A percentile compares a stretch with the other conserved stretches of the same genome.
phyloP scores from a whole-genome alignment of 2,113 vertebrate species.

The Callipepla californica region DNA sequence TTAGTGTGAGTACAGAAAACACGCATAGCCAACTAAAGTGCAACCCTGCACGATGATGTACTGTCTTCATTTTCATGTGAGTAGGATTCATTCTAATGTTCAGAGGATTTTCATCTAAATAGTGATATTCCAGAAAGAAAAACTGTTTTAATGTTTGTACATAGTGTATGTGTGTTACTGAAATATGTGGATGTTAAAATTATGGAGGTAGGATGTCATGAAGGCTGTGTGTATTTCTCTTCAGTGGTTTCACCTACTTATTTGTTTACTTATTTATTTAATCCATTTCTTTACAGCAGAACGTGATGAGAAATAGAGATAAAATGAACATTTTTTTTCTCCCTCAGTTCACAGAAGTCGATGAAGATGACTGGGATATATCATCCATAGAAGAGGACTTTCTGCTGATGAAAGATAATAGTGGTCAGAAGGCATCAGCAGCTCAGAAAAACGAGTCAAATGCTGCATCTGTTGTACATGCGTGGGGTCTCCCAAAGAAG shows the following conservation, averaged over 20 bases:
- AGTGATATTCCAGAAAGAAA: not conserved
- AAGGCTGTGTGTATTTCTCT: not conserved
- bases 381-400: slow-evolving; percentile 87
- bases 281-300: not conserved
- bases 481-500: slow-evolving; percentile 80
- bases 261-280: not conserved
- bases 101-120: not conserved
- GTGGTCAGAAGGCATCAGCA: slow-evolving; percentile 39
- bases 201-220: not conserved
- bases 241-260: not conserved
- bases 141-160: not conserved
- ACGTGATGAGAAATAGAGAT: not conserved
- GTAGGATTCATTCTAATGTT: not conserved
- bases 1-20: not conserved
- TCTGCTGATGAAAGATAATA: slow-evolving; percentile 60
- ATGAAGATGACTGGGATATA: slow-evolving; percentile 87
- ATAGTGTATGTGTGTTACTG: not conserved
- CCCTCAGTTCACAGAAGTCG: slow-evolving; percentile 72
- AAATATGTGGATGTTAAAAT: not conserved
- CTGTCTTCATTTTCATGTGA: not conserved
- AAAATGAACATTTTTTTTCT: not conserved
- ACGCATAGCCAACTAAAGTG: not conserved
- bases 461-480: slow-evolving; percentile 79
- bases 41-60: not conserved
- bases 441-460: slow-evolving; percentile 76